Base-by-base conservation (phyloP, 2,113 vertebrate genomes). In the Colinus virginianus region DNA sequence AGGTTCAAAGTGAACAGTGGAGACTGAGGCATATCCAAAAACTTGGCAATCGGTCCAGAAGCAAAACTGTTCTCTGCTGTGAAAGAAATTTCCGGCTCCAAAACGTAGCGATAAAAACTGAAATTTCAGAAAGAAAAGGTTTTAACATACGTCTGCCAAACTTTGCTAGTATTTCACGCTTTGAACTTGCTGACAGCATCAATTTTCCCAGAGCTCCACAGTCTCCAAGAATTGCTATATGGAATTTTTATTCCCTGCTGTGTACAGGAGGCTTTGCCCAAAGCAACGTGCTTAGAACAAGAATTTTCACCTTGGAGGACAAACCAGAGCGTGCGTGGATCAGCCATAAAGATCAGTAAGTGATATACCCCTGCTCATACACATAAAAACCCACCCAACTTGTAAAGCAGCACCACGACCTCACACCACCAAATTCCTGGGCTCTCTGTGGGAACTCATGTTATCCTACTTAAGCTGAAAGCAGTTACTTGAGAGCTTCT, bases 11-110 rank as follows among this genome's bases (percentile, higher is more conserved):
- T 99, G 95, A 99, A 99, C 58, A 99, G 97, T 1, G 99, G 99
- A 78, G 99, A 98, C 76, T 99, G 99, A 22, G 99, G 99, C 99
- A 99, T 99, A 97, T 99, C 99, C 94, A 99, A 94, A 96, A 99
- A 99, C 88, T 98, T 98, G 45, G 99, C 99, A 96, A 99, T 96
- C 53, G 99, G 99, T 51, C 99, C 99, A 7, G 98, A 97, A 81
- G 98, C 97, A 95, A 99, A 98, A 74, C 97, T 98, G 7, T 98
- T 98, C 13, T 99, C 98, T 5, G 98, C 91, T 82, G 98, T 98
- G 90, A 99, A 99, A 30, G 82, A 96, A 94, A 99, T 98, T 96
- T 99, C 99, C 0, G 99, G 98, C 90, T 99, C 99, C 98, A 99
- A 92, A 79, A 99, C 98, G 1, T 99, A 98, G 30, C 99, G 99